Evolutionary conservation across 2,797 vertebrate genomes (phyloP).

Genomic region (Ctenopoma kingsleyae): DNA sequence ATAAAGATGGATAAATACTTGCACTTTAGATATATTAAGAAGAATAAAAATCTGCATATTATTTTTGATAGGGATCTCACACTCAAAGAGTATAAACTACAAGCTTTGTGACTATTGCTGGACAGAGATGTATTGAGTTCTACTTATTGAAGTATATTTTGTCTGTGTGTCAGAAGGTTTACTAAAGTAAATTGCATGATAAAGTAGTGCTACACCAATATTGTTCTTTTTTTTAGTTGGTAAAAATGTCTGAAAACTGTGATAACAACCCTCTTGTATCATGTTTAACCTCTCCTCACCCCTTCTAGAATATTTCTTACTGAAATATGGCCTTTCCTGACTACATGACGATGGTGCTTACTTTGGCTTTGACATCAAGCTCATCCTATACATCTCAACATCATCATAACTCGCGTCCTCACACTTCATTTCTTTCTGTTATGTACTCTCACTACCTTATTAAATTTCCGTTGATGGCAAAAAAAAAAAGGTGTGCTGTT

Average conservation of each 20-base stretch:
- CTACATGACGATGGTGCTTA: constrained; percentile 88
- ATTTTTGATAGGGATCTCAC: constrained; percentile 92
- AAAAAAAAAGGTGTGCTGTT: constrained; percentile 84
- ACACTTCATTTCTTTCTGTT: constrained; percentile 83
- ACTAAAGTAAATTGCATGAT: constrained; percentile 90
- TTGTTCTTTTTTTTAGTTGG: constrained; percentile 85
- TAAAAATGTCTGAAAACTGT: constrained; percentile 89
- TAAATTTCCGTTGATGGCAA: constrained; percentile 88
- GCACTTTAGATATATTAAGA: constrained; percentile 91
- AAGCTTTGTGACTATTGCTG: constrained; percentile 89
- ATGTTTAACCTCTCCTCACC: constrained; percentile 80
- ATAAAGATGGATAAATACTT: constrained; percentile 90
- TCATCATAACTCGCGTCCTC: constrained; percentile 76
- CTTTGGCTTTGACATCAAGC: constrained; percentile 86
- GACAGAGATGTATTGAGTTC: constrained; percentile 87
- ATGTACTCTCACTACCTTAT: constrained; percentile 87
- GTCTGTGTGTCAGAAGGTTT: constrained; percentile 89
- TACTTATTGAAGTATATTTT: constrained; percentile 90
- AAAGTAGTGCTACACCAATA: constrained; percentile 88
- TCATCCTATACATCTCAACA: constrained; percentile 81
- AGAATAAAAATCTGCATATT: constrained; percentile 89
- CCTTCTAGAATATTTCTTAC: constrained; percentile 80
- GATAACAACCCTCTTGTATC: constrained; percentile 86
- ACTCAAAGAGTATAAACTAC: constrained; percentile 87
- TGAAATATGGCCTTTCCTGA: constrained; percentile 86